Evolutionary conservation across 2,888 invertebrate genomes (phyloP).

Genomic region (Metalampra italica): DNA sequence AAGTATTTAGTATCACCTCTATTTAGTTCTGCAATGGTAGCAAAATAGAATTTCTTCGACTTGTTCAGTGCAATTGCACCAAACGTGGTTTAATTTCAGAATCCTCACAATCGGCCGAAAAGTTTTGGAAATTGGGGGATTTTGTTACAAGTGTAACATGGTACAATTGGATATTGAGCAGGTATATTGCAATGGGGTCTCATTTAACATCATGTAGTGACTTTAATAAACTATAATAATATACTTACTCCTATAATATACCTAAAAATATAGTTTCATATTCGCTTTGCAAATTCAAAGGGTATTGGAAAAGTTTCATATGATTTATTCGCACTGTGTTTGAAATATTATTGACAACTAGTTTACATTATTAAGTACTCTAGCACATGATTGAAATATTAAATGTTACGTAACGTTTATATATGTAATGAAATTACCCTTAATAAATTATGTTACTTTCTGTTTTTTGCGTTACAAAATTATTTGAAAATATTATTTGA

Average conservation of each 20-base stretch:
- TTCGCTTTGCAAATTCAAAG: slow-evolving; percentile 27
- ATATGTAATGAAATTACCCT: too few relatives aligned
- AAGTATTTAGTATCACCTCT: too few relatives aligned
- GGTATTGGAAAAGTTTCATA: slow-evolving; percentile 28
- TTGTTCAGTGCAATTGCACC: slow-evolving; percentile 42
- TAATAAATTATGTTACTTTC: too few relatives aligned
- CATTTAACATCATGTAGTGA: slow-evolving; percentile 27
- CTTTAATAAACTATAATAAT: background rate
- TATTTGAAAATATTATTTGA: too few relatives aligned
- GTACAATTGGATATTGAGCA: slow-evolving; percentile 70
- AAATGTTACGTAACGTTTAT: background rate
- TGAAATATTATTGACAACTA: too few relatives aligned
- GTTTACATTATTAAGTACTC: too few relatives aligned
- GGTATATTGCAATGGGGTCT: slow-evolving; percentile 68
- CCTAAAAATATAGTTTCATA: slow-evolving; percentile 34
- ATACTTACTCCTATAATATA: too few relatives aligned
- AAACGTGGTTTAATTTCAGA: slow-evolving; percentile 73
- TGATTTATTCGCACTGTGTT: background rate
- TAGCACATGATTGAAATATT: too few relatives aligned
- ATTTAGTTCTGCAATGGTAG: too few relatives aligned
- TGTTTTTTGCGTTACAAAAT: too few relatives aligned
- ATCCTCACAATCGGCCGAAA: slow-evolving; percentile 59
- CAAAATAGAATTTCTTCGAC: slow-evolving; percentile 9
- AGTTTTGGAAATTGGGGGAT: slow-evolving; percentile 61
- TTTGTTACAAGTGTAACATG: slow-evolving; percentile 63